phyloP scores from a whole-genome alignment of 2,113 vertebrate species.

The Cervus canadensis region DNA sequence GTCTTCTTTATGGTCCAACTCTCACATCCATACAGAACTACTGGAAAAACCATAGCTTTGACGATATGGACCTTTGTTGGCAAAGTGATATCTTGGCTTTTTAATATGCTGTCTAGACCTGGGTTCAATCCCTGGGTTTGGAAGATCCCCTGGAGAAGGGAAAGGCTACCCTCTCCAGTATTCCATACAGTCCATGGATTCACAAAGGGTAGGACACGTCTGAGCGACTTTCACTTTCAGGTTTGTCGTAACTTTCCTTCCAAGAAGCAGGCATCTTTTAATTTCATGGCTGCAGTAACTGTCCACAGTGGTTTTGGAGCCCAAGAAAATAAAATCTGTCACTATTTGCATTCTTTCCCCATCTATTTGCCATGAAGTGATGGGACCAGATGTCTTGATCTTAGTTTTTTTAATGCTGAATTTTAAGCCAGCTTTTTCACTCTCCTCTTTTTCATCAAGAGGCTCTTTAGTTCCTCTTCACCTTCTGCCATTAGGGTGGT shows the following conservation, averaged over 20 bases:
- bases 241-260: neutral
- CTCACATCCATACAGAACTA: neutral
- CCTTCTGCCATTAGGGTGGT: neutral
- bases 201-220: neutral
- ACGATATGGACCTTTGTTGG: neutral
- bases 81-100: neutral
- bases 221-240: rapidly evolving
- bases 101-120: neutral
- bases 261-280: neutral
- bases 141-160: neutral
- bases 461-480: neutral
- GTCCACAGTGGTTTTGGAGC: neutral
- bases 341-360: neutral
- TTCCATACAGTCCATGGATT: neutral
- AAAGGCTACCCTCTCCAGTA: neutral
- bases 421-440: neutral
- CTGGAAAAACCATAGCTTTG: neutral
- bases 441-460: neutral
- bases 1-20: neutral
- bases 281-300: neutral
- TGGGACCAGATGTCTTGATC: neutral
- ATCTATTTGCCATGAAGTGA: neutral
- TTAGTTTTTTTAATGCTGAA: neutral
- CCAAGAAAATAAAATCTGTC: neutral
- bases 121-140: neutral